phyloP scores from a whole-genome alignment of 2,888 invertebrate genomes.

The Bibio marci region DNA sequence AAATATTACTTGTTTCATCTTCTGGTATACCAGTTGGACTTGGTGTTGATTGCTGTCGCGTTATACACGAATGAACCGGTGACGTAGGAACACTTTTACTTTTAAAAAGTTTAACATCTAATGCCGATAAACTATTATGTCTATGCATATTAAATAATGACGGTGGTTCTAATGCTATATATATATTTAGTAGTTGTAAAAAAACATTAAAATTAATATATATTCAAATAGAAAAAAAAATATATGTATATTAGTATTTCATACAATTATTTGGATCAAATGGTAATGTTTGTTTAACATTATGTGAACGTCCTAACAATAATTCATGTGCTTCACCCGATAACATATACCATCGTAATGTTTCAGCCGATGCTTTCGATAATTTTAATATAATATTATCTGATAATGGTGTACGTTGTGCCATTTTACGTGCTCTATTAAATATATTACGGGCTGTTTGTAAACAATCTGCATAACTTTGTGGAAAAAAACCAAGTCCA shows the following conservation, averaged over 20 bases:
- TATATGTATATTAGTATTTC: not conserved
- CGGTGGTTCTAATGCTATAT: conserved; percentile 21
- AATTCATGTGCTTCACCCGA: conserved; percentile 73
- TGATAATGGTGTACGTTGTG: conserved; percentile 52
- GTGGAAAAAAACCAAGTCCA: conserved; percentile 53
- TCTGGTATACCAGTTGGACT: conserved; percentile 6
- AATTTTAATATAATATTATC: conserved; percentile 30
- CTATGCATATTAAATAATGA: conserved; percentile 38
- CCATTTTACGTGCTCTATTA: conserved; percentile 56
- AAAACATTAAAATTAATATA: not conserved
- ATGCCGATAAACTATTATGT: conserved; percentile 51
- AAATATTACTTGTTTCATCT: conserved; percentile 1
- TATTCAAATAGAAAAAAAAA: not conserved
- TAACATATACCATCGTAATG: conserved; percentile 74
- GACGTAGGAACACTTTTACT: conserved; percentile 16
- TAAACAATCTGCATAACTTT: conserved; percentile 57
- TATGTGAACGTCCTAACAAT: conserved; percentile 51
- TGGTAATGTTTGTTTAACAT: conserved; percentile 59
- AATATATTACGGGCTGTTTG: conserved; percentile 65
- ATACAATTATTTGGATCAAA: conserved; percentile 45
- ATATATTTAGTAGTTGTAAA: too few species aligned
- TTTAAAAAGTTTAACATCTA: conserved; percentile 37
- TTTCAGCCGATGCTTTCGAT: conserved; percentile 28
- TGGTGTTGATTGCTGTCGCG: conserved; percentile 10
- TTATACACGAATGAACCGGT: conserved; percentile 12